Conservation (phyloP, 1,140 invertebrate genomes). For the Hyphantria cunea region DNA sequence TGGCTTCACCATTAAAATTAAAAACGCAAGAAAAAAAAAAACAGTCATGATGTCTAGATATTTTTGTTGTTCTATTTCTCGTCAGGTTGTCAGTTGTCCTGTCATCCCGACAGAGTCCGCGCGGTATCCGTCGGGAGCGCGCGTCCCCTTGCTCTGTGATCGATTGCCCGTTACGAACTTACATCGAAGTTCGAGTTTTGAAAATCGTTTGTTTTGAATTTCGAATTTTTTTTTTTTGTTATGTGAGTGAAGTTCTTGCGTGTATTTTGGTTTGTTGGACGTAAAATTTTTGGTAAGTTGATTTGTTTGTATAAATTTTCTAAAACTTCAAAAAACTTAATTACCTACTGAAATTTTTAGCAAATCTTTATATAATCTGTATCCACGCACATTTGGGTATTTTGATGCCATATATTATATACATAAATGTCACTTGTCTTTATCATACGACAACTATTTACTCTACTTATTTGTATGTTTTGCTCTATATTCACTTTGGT, state of each 20-base stretch:
- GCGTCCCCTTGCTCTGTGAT: constrained; percentile 33
- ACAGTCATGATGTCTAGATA: constrained; percentile 6
- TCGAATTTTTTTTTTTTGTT: constrained; percentile 29
- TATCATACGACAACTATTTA: too few species aligned
- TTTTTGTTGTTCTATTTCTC: constrained; percentile 8
- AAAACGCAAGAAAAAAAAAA: constrained; percentile 18
- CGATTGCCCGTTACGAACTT: constrained; percentile 27
- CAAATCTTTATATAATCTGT: too few species aligned
- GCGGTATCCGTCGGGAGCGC: constrained; percentile 41
- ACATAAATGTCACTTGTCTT: too few species aligned
- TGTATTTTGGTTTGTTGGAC: constrained; percentile 27
- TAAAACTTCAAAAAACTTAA: too few species aligned
- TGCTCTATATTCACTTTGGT: too few species aligned
- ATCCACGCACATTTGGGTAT: too few species aligned
- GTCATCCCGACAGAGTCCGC: constrained; percentile 42
- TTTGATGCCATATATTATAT: too few species aligned
- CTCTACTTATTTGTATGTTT: too few species aligned
- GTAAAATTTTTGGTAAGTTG: constrained; percentile 32
- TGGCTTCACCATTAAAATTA: constrained; percentile 26
- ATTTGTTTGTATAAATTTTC: too few species aligned
- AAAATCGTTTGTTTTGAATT: constrained; percentile 26
- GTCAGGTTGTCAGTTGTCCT: not conserved
- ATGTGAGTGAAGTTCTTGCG: constrained; percentile 29
- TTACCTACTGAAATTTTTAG: too few species aligned
- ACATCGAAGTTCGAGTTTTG: constrained; percentile 28